Evolutionary conservation across 2,797 vertebrate genomes (phyloP), one percentile per base, ranked within the genome.

Genomic region (Argyrosomus regius): DNA sequence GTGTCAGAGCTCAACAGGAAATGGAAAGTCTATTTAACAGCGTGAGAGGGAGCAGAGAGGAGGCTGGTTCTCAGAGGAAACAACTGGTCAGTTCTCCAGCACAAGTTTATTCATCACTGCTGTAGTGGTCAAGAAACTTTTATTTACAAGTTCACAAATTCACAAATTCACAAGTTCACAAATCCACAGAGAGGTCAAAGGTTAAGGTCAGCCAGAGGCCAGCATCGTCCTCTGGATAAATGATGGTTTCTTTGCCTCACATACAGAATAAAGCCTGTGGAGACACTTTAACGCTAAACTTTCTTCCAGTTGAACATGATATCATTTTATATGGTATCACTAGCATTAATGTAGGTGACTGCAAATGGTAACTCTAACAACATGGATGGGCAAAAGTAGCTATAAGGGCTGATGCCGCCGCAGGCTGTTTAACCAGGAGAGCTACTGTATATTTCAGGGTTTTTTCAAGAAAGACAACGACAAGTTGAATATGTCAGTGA

Each of bases 21-120:
- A 84, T 93, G 90, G 87, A 92, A 94, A 92, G 91, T 92, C 89
- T 90, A 64, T 93, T 85, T 88, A 89, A 88, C 90, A 91, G 91
- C 76, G 76, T 92, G 88, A 89, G 85, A 79, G 81, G 78, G 83
- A 89, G 83, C 76, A 87, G 77, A 86, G 84, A 89, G 84, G 57
- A 62, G 59, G 53, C 72, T 64, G 81, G 75, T 89, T 94, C 91
- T 93, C 92, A 91, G 88, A 84, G 92, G 86, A 93, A 89, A 90
- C 39, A 70, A 75, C 68, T 41, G 68, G 45, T 61, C 68, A 77
- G 53, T 73, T 77, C 80, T 59, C 66, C 56, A 16, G 39, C 73
- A 58, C 24, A 77, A 52, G 70, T 77, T 70, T 81, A 80, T 76
- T 78, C 48, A 49, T 63, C 20, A 20, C 4, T 20, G 56, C 18